Base-by-base conservation (phyloP, 2,113 vertebrate genomes). In the Amblyopsis rosae region DNA sequence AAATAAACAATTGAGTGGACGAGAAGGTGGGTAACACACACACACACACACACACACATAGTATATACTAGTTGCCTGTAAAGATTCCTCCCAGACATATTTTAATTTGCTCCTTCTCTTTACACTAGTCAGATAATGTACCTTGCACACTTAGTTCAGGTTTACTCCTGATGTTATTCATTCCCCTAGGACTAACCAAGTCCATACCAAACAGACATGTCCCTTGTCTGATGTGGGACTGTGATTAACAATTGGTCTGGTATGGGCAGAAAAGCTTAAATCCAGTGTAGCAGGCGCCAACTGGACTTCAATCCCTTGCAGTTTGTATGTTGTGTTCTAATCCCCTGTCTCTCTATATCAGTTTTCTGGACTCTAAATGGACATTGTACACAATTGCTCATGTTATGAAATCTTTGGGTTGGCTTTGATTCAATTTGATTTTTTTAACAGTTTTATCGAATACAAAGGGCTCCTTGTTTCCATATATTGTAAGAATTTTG, bases 21-120 rank as follows among this genome's bases (percentile, higher is more conserved):
- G 35, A 41, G 26, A 26, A 2, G 10, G n/a, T 72, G 12, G 72
- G 76, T 85, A 86, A 87, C 74, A 86, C 86, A 84, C 80, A 86
- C 80, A 72, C 83, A 81, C 80, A 84, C 80, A 47, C 56, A 58
- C 41, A 62, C 17, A 26, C 9, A 12, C 26, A 33, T 11, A 12
- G 11, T 32, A 26, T 9, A 26, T 12, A 12, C 16, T 26, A 57
- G 55, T 26, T 26, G 4, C 11, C 49, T 11, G 19, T 58, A 32
- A 12, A 58, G 17, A 15, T 51, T 17, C 56, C 17, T 2, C 12
- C 48, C 17, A 16, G 32, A 73, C 65, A 19, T 74, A 79, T 80
- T 87, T 90, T 89, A 83, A 88, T 89, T 88, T 87, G 80, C 86
- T 76, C 67, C 81, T 82, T 84, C 84, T 89, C 81, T 91, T 88